A percentile compares a stretch with the other conserved stretches of the same genome.
Evolutionary conservation across 1,140 invertebrate species (phyloP).

Genomic region (Odontomachus brunneus): DNA sequence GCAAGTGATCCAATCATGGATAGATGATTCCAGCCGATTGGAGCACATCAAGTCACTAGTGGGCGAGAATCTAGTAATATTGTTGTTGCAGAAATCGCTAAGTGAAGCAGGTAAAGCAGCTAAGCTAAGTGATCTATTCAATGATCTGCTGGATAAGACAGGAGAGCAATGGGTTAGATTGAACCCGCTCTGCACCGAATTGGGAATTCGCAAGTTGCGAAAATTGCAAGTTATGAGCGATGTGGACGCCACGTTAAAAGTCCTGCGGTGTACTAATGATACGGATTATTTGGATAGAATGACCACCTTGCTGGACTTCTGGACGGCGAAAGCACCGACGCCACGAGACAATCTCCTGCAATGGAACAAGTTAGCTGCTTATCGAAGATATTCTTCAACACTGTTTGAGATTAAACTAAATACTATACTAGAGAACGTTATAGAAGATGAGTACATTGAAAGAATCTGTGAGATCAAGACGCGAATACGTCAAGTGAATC

Average conservation of each 20-base stretch:
- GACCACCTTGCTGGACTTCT: constrained; percentile 69
- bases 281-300: constrained; percentile 14
- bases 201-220: constrained; percentile 79
- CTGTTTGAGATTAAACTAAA: constrained; percentile 36
- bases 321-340: constrained; percentile 74
- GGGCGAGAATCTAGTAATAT: constrained; percentile 83
- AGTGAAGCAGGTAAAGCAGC: constrained; percentile 67
- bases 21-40: constrained; percentile 67
- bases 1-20: constrained; percentile 39
- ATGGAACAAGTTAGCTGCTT: constrained; percentile 78
- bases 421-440: constrained; percentile 8
- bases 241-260: constrained; percentile 75
- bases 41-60: constrained; percentile 49
- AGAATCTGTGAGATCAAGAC: background rate
- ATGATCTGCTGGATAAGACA: constrained; percentile 78
- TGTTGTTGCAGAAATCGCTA: constrained; percentile 75
- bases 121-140: constrained; percentile 77
- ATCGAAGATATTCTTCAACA: constrained; percentile 71
- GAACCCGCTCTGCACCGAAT: constrained; percentile 80
- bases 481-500: background rate
- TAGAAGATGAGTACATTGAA: background rate
- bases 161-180: constrained; percentile 83
- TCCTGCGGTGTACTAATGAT: constrained; percentile 41
- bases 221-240: constrained; percentile 83
- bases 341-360: constrained; percentile 71